These are phyloP conservation scores for Pachyrhynchus sulphureomaculatus DNA, from an alignment of 1,140 invertebrate genomes.

Conservation along the genomic window DNA sequence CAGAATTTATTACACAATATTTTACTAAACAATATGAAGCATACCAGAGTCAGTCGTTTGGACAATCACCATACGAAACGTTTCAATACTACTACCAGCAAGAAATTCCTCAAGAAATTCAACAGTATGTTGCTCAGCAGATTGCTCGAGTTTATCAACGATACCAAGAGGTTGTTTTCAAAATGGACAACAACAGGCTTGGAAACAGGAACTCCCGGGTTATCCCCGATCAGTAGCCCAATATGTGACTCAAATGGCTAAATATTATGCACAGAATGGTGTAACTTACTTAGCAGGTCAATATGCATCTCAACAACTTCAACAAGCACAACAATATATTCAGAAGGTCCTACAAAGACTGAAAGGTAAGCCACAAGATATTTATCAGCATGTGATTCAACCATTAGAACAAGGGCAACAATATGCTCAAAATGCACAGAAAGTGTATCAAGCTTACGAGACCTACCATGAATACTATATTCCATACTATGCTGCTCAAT, in stretches of 20 bases:
- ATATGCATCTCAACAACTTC: conserved; percentile 6
- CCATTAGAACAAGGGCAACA: conserved; percentile 4
- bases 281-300: neutral
- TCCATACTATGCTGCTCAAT: conserved; percentile 15
- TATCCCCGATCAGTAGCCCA: conserved; percentile 1
- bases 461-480: neutral
- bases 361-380: neutral
- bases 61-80: conserved; percentile 11
- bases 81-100: conserved; percentile 17
- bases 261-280: conserved; percentile 9
- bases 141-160: conserved; percentile 6
- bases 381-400: conserved; percentile 1
- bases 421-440: neutral
- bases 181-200: conserved; percentile 9
- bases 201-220: neutral
- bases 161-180: neutral
- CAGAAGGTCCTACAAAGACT: conserved; percentile 9
- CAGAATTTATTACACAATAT: conserved; percentile 1
- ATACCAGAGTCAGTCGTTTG: neutral
- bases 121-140: conserved; percentile 11
- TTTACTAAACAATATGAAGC: conserved; percentile 14
- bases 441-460: conserved; percentile 9
- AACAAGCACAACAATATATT: conserved; percentile 3
- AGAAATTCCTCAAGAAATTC: neutral
- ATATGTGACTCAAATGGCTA: neutral